Base-by-base conservation (phyloP, 2,888 invertebrate species). In the Trichopria drosophilae region DNA sequence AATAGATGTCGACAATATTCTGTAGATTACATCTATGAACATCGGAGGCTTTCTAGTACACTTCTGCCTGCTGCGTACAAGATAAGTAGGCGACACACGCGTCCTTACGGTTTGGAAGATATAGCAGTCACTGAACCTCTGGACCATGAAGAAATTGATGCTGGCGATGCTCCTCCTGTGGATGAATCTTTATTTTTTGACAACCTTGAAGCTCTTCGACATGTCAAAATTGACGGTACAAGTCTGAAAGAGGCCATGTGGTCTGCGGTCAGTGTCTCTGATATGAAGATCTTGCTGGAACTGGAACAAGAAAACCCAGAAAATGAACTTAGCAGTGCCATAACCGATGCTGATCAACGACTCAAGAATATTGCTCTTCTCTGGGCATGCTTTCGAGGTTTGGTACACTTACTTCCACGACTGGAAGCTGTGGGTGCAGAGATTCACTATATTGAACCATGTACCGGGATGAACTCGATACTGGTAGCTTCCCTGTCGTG, bases 401-500 rank as follows among this genome's bases (percentile, higher is more conserved):
- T 87, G 39, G 81, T 82, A 68, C 84, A 87, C 59, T 73, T 89
- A 26, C 71, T 91, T 45, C 83, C 84, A 12, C 80, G 82, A 23
- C 72, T 91, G 23, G 73, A 88, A 40, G 79, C 80, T 24, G 73
- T 80, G 7, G 89, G 88, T n/a, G 88, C 87, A 19, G 84, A 87
- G 57, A 75, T 84, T 20, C 77, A 84, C 53, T 88, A 84, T 70
- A 82, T 81, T 59, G 89, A 90, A 67, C 83, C 87, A 10, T 81
- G 84, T 46, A 81, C 81, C 53, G 90, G 90, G 0, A 78, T 89
- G 53, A 85, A 87, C 13, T 86, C 88, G 0, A 72, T 91, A 32
- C 88, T 90, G 67, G 81, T 88, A 49, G 84, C 87, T 1, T 84
- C 89, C 1, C 86, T 91, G 62, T 86, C 87, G 59, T 88, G 88